phyloP scores from a whole-genome alignment of 2,888 invertebrate genomes.

The Schizotus pectinicornis region DNA sequence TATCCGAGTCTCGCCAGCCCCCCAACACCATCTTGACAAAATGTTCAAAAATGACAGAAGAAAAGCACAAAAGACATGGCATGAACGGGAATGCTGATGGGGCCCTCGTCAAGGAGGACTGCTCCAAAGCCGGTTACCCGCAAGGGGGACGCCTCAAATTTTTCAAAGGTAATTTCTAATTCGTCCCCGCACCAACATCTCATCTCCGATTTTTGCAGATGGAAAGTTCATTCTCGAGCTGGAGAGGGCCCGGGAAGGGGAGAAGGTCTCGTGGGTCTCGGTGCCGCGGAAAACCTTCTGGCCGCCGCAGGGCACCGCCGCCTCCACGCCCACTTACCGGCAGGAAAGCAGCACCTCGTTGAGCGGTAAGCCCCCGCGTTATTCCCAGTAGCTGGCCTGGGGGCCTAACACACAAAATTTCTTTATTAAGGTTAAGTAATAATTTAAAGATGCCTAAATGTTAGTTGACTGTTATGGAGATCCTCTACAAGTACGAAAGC shows the following conservation, averaged over 20 bases:
- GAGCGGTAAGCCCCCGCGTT: conserved; percentile 67
- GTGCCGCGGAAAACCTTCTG: conserved; percentile 88
- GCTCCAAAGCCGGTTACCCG: conserved; percentile 54
- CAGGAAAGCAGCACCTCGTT: conserved; percentile 81
- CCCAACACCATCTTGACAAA: conserved; percentile 74
- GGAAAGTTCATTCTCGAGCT: conserved; percentile 90
- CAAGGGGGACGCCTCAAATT: conserved; percentile 80
- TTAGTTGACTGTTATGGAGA: no score
- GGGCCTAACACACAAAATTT: no score
- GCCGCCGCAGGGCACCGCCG: conserved; percentile 76
- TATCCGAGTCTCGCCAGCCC: conserved; percentile 61
- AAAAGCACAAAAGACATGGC: conserved; percentile 75
- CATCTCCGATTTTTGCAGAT: conserved; percentile 64
- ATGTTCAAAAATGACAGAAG: conserved; percentile 71
- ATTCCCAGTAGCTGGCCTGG: neutral
- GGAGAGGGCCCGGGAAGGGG: conserved; percentile 77
- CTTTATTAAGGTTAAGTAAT: no score
- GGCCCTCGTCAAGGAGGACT: conserved; percentile 62
- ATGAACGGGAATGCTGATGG: conserved; percentile 73
- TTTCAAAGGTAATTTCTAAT: conserved; percentile 70
- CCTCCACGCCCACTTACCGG: conserved; percentile 62
- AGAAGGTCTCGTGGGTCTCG: conserved; percentile 86
- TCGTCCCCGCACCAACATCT: no score
- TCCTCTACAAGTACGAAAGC: no score
- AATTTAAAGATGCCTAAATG: no score